Evolutionary conservation across 2,888 invertebrate genomes (phyloP).

Genomic region (Acrocyrtus sp.): DNA sequence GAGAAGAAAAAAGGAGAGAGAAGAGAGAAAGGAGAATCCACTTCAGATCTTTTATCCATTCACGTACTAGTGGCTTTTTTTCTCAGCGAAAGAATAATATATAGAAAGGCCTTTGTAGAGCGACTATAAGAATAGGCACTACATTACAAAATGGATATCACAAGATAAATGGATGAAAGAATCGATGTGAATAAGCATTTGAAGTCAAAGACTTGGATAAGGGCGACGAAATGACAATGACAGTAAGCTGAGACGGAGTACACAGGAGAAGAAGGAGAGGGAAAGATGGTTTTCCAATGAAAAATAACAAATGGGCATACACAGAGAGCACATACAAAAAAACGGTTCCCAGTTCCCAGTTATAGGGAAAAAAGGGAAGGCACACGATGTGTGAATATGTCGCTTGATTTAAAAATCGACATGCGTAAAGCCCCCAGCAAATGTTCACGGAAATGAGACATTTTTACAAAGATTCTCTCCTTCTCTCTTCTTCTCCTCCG

Average conservation of each 20-base stretch:
- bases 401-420: neutral
- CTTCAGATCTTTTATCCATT: neutral
- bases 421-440: neutral
- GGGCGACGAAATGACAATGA: slow-evolving; percentile 30
- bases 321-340: neutral
- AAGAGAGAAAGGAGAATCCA: slow-evolving; percentile 10
- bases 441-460: slow-evolving; percentile 4
- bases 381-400: neutral
- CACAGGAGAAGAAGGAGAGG: neutral
- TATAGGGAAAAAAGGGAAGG: neutral
- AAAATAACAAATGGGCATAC: slow-evolving; percentile 2
- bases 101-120: too few relatives aligned
- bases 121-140: too few relatives aligned
- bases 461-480: too few relatives aligned
- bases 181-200: slow-evolving; percentile 26
- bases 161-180: slow-evolving; percentile 21
- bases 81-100: neutral
- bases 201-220: slow-evolving; percentile 14
- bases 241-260: neutral
- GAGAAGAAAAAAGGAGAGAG: too few relatives aligned
- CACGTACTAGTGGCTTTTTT: neutral
- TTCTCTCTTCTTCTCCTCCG: too few relatives aligned
- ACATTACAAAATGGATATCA: too few relatives aligned
- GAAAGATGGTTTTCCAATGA: neutral
- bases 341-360: neutral